Evolutionary conservation across 2,113 vertebrate species (phyloP), one percentile per base, ranked within the genome.

Genomic region (Daphoenositta chrysoptera): DNA sequence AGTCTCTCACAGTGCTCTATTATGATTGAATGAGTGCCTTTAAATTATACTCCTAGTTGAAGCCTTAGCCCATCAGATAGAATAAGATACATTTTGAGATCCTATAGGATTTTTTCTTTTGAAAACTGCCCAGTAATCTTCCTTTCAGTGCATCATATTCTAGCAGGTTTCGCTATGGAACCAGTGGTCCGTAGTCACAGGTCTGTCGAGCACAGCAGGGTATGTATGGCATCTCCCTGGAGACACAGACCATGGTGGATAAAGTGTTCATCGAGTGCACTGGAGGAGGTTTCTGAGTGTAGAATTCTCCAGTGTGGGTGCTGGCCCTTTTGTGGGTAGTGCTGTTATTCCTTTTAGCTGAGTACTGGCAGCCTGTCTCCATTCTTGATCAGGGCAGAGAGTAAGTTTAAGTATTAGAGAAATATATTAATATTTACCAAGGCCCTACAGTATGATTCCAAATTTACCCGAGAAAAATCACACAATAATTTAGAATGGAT

Each of bases 1-100:
- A n/a, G 88, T 96, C 69, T 44, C 72, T 96, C 76, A 76, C 92
- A 77, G 82, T 87, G 91, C 27, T 72, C 66, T 91, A 63, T 45
- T 92, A 87, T 95, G 93, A 84, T 87, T 57, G 83, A 70, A n/a
- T 14, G 10, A 80, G 31, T 76, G 33, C 83, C 54, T 92, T 88
- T 37, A 72, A 80, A 89, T 79, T 88, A 69, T 42, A 76, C 21
- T 96, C 13, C 22, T 86, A 37, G 40, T 53, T 90, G 47, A 72
- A 91, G 75, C 24, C 37, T 79, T 64, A 76, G 9, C 63, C 8
- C 31, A 80, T 91, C 22, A 42, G 17, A 30, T 31, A 68, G 40
- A 78, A 47, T 35, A 23, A 83, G 28, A 30, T 48, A 16, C 19
- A 23, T 75, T 68, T 84, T 76, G 45, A 79, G 61, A 45, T 61